Evolutionary conservation across 1,140 invertebrate species (phyloP).

Genomic region (Lineus longissimus): DNA sequence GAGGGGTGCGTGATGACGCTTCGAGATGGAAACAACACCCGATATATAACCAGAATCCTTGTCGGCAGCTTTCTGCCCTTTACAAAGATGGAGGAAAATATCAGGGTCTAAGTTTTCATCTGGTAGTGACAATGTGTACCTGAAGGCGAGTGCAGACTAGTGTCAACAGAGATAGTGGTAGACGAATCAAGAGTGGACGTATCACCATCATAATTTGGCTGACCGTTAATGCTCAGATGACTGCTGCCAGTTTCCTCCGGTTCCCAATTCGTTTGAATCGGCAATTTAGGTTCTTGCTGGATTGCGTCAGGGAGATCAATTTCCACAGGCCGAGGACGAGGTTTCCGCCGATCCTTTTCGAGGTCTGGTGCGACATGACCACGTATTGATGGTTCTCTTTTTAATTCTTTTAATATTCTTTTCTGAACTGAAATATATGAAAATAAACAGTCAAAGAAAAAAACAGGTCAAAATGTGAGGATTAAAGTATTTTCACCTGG

Average conservation of each 20-base stretch:
- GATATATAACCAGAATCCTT: too few relatives aligned
- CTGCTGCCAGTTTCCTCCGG: too few relatives aligned
- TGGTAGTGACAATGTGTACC: neutral
- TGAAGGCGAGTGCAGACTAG: neutral
- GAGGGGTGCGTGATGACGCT: too few relatives aligned
- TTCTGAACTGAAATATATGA: conserved; percentile 66
- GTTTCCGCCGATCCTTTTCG: neutral
- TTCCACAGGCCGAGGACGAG: neutral
- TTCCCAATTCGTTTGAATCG: neutral
- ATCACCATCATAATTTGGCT: neutral
- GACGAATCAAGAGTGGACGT: neutral
- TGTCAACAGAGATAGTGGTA: neutral
- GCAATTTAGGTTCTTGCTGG: neutral
- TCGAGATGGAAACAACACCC: too few relatives aligned
- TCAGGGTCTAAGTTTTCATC: too few relatives aligned
- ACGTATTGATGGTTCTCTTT: conserved; percentile 55
- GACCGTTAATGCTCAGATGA: neutral
- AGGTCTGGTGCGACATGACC: neutral
- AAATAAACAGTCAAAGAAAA: conserved; percentile 7
- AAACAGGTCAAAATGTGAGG: neutral
- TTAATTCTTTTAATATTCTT: conserved; percentile 72
- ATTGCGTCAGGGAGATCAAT: neutral
- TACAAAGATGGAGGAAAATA: too few relatives aligned
- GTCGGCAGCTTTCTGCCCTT: too few relatives aligned
- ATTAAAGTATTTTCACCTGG: neutral